Evolutionary conservation across 2,113 vertebrate genomes (phyloP), one percentile per base, ranked within the genome.

Genomic region (Vidua macroura): DNA sequence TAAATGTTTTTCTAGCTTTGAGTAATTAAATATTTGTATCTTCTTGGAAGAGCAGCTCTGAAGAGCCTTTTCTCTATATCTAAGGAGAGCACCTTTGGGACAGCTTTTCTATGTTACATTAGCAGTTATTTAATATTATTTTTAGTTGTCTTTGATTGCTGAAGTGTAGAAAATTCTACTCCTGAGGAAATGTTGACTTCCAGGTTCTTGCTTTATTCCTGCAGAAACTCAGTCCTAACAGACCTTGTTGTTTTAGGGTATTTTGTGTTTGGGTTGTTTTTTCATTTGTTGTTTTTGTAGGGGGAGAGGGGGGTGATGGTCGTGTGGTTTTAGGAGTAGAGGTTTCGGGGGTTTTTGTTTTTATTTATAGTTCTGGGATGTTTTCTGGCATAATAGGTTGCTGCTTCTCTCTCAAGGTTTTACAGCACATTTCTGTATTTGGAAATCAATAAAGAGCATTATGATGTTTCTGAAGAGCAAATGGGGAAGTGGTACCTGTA

Each of bases 231-330:
- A 35, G 43, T 79, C 19, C 27, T 56, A 53, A 63, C 21, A 41
- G 58, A 35, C 33, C 9, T 17, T 56, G 5, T 58, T 69, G 22
- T 39, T 55, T 55, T 10, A 16, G 27, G 28, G 8, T 14, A 52
- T 60, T 75, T 53, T 48, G 21, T 30, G 5, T 76, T 41, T 31
- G 48, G 39, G 11, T 53, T 60, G n/a, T 17, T 59, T n/a, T 31
- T 52, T 27, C 15, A 30, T 58, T 58, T 49, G 10, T 46, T 64
- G 33, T 27, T 39, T 69, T 27, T 28, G n/a, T 9, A 3, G 4
- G 1, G 7, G 10, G 5, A 8, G 13, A 7, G 21, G 15, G 18
- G 16, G 7, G 17, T 23, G 10, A 19, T 24, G 6, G 8, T 64
- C 0, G 0, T 31, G 11, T 68, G 52, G 21, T 67, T 56, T 41